Base-by-base conservation (phyloP, 2,797 vertebrate genomes). In the Sebastes hubbsi region DNA sequence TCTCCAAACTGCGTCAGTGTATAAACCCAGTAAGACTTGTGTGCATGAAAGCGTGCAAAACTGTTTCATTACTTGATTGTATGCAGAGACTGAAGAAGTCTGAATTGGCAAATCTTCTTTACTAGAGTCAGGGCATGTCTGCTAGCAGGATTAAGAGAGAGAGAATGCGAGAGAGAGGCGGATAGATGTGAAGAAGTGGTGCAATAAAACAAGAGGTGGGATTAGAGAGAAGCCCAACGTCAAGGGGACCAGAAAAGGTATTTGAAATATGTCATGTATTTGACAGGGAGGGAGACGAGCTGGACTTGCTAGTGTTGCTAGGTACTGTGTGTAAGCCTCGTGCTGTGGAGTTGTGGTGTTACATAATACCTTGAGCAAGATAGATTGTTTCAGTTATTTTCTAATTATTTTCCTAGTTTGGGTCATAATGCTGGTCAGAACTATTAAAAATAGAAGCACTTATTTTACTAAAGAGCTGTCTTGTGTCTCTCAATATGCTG, bases 31-130 rank as follows among this genome's bases (percentile, higher is more conserved):
- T 79, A 69, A 85, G 88, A 86, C 68, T 55, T 38, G 85, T 93
- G 90, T 95, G 94, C 52, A 87, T 94, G 93, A 96, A 94, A 95
- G 95, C 80, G 75, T 83, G 64, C 94, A 92, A 94, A 95, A 96
- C 91, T 88, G 82, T 96, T 96, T 96, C 93, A 96, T 97, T 97
- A 96, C 95, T 93, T 92, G 69, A 91, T 96, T 94, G 94, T 96
- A 93, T 92, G 93, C 92, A 95, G 95, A 97, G 93, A 94, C 88
- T 91, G 73, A 89, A 95, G 46, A 54, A 54, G 93, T 96, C 96
- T 96, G 95, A 96, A 92, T 94, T 96, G 95, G 95, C 95, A 97
- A 95, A 97, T 96, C 87, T 90, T 87, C 93, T 96, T 93, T 97
- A 95, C 70, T 95, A 87, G 94, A 96, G 95, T 94, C 91, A 87